These are phyloP conservation scores for Dipodomys ordii DNA, from an alignment of 2,113 vertebrate species.

Conservation along the genomic window DNA sequence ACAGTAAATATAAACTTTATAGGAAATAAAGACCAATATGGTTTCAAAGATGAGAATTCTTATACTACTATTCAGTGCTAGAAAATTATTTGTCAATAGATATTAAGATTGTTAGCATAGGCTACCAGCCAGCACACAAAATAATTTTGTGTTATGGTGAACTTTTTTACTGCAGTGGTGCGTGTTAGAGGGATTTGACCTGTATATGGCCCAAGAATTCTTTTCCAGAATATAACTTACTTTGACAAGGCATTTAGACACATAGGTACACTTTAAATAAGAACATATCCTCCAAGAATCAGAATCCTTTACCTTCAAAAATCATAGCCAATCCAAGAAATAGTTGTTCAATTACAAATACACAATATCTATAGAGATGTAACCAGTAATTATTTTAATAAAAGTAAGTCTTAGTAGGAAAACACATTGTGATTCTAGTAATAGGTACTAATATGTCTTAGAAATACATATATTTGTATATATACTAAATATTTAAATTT, in stretches of 20 bases:
- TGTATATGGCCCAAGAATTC: slow-evolving; percentile 55
- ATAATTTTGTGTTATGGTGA: slow-evolving; percentile 35
- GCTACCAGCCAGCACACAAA: not conserved
- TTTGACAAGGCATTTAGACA: slow-evolving; percentile 63
- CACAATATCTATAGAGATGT: not conserved
- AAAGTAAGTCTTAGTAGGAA: not conserved
- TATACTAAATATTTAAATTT: not conserved
- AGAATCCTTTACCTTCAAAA: not conserved
- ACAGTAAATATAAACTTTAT: not conserved
- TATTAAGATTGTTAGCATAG: slow-evolving; percentile 21
- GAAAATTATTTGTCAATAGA: not conserved
- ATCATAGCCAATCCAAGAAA: not conserved
- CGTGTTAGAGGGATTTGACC: slow-evolving; percentile 21
- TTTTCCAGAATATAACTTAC: slow-evolving; percentile 64
- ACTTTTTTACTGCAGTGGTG: slow-evolving; percentile 52
- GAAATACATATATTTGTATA: not conserved
- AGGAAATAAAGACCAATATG: not conserved
- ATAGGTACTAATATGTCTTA: not conserved
- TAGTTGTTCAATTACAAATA: not conserved
- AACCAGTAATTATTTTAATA: not conserved
- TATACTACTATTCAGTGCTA: not conserved
- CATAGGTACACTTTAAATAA: slow-evolving; percentile 9
- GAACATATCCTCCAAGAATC: not conserved
- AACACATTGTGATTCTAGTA: not conserved
- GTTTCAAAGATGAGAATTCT: not conserved